Conservation (phyloP, 2,113 vertebrate genomes). For the Polyodon spathula region DNA sequence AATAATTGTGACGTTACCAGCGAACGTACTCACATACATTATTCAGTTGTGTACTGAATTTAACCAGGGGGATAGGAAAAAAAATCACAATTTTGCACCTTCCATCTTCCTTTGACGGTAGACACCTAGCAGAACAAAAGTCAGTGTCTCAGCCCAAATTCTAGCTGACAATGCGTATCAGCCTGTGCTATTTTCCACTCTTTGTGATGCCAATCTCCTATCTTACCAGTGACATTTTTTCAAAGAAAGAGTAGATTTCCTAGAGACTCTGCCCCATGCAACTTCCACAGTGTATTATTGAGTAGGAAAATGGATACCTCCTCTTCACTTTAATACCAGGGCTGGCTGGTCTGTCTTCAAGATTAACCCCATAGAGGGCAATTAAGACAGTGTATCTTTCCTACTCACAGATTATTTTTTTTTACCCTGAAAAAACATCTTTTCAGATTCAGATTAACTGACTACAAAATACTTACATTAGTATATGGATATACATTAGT, state of each 20-base stretch:
- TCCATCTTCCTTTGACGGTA: slow-evolving; percentile 86
- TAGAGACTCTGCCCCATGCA: slow-evolving; percentile 96
- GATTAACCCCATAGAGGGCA: slow-evolving; percentile 57
- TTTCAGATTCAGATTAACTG: slow-evolving; percentile 38
- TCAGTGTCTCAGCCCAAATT: slow-evolving; percentile 98
- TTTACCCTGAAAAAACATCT: slow-evolving; percentile 41
- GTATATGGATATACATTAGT: too few relatives aligned
- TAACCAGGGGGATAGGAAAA: slow-evolving; percentile 72
- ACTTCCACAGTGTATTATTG: slow-evolving; percentile 89
- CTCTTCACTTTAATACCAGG: slow-evolving; percentile 67
- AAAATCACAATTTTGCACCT: slow-evolving; percentile 81
- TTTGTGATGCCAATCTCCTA: slow-evolving; percentile 99
- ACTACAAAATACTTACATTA: too few relatives aligned
- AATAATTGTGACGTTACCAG: slow-evolving; percentile 84
- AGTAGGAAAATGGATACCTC: slow-evolving; percentile 72
- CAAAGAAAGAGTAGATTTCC: slow-evolving; percentile 99
- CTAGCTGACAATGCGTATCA: slow-evolving; percentile 98
- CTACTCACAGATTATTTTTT: slow-evolving; percentile 42
- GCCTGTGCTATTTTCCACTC: slow-evolving; percentile 90
- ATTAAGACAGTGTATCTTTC: slow-evolving; percentile 67
- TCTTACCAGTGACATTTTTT: slow-evolving; percentile 98
- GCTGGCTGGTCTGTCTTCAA: slow-evolving; percentile 56
- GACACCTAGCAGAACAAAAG: slow-evolving; percentile 90
- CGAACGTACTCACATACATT: slow-evolving; percentile 67
- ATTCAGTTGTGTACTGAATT: slow-evolving; percentile 72